Percentiles rank a stretch among this genome's conserved stretches.
Conservation (phyloP, 2,113 vertebrate species). For the Polyodon spathula region DNA sequence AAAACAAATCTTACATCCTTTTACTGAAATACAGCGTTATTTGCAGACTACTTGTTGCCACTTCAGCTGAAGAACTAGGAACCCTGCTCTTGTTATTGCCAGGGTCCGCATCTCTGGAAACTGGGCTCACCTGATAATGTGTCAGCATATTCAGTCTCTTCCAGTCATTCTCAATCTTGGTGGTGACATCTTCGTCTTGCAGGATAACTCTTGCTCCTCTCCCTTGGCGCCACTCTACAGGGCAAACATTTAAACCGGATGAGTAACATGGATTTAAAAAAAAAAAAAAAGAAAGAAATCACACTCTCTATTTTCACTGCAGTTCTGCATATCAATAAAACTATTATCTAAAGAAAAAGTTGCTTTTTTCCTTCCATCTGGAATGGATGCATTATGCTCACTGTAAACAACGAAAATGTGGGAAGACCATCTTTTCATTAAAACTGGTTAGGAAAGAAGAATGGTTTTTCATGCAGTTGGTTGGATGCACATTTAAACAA, state of each 20-base stretch:
- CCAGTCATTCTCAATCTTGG: slow-evolving; percentile 75
- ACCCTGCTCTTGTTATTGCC: too few species aligned
- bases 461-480: too few species aligned
- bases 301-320: neutral
- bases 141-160: slow-evolving; percentile 61
- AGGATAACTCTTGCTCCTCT: slow-evolving; percentile 63
- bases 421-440: too few species aligned
- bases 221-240: slow-evolving; percentile 64
- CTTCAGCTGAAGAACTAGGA: too few species aligned
- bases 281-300: neutral
- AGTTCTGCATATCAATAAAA: neutral
- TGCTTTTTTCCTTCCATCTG: neutral
- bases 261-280: neutral
- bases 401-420: too few species aligned
- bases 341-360: neutral
- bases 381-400: too few species aligned
- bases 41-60: too few species aligned
- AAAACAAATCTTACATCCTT: too few species aligned
- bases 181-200: slow-evolving; percentile 71
- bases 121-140: slow-evolving; percentile 21
- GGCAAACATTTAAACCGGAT: slow-evolving; percentile 12
- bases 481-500: too few species aligned
- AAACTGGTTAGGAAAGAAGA: too few species aligned
- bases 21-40: too few species aligned
- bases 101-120: too few species aligned